Percentiles rank a stretch among this genome's conserved stretches.
Evolutionary conservation across 2,888 invertebrate genomes (phyloP).

Genomic region (Deilephila elpenor): DNA sequence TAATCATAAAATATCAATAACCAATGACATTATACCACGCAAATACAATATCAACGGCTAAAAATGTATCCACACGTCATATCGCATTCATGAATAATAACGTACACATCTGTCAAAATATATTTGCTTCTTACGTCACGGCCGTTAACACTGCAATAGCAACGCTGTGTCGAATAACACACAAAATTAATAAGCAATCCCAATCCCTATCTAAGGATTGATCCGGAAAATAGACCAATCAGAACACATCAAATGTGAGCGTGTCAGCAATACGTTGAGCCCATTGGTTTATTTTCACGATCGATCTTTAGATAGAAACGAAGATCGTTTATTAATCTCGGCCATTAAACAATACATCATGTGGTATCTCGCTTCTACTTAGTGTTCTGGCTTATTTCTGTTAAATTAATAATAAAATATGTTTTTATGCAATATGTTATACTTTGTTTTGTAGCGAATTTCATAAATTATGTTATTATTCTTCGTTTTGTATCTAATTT

Average conservation of each 20-base stretch:
- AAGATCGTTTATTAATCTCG: too few species aligned
- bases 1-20: neutral
- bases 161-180: neutral
- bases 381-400: neutral
- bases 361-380: neutral
- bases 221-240: too few species aligned
- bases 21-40: neutral
- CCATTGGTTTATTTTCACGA: too few species aligned
- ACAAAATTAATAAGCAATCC: too few species aligned
- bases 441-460: too few species aligned
- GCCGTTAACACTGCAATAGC: neutral
- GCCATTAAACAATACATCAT: neutral
- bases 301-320: too few species aligned
- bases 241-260: too few species aligned
- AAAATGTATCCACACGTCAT: neutral
- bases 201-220: too few species aligned
- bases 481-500: too few species aligned
- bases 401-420: neutral
- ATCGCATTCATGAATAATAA: slow-evolving; percentile 5
- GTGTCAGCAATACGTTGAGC: too few species aligned
- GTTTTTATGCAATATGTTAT: too few species aligned
- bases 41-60: neutral
- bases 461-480: too few species aligned
- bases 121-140: slow-evolving; percentile 11
- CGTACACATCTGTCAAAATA: slow-evolving; percentile 24